These are phyloP conservation scores for Parauchenoglanis punctatus DNA, from an alignment of 2,797 vertebrate species.

Conservation along the genomic window DNA sequence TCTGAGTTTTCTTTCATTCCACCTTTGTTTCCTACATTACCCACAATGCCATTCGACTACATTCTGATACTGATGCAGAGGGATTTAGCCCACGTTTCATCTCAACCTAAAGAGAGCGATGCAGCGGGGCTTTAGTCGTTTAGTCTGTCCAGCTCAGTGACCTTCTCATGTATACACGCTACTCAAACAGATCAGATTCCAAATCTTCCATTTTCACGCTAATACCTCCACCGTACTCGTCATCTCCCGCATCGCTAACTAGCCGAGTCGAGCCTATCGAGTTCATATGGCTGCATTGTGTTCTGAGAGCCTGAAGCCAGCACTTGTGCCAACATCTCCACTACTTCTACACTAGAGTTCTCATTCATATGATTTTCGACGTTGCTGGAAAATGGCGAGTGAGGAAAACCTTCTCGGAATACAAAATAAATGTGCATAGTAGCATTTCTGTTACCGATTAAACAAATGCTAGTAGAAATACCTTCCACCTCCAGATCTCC, in stretches of 20 bases:
- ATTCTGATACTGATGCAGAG: background rate
- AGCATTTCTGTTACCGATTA: background rate
- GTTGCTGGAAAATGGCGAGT: background rate
- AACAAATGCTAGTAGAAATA: slow-evolving; percentile 51
- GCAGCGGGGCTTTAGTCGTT: background rate
- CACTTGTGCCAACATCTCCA: background rate
- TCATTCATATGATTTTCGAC: background rate
- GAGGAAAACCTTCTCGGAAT: background rate
- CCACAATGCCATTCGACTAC: background rate
- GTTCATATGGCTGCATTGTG: background rate
- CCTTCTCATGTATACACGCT: background rate
- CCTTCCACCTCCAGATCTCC: slow-evolving; percentile 90
- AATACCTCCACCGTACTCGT: background rate
- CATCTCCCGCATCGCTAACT: background rate
- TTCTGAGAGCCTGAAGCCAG: background rate
- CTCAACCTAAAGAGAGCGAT: background rate
- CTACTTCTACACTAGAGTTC: background rate
- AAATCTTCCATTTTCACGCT: background rate
- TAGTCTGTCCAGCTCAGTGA: background rate
- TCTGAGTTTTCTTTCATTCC: background rate
- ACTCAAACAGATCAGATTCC: background rate
- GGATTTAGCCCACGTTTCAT: background rate
- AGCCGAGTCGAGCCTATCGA: background rate
- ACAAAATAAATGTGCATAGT: background rate
- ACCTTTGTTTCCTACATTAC: background rate